Percentiles rank a stretch among this genome's conserved stretches.
Conservation (phyloP, 1,140 invertebrate genomes). For the Bombus confusus region DNA sequence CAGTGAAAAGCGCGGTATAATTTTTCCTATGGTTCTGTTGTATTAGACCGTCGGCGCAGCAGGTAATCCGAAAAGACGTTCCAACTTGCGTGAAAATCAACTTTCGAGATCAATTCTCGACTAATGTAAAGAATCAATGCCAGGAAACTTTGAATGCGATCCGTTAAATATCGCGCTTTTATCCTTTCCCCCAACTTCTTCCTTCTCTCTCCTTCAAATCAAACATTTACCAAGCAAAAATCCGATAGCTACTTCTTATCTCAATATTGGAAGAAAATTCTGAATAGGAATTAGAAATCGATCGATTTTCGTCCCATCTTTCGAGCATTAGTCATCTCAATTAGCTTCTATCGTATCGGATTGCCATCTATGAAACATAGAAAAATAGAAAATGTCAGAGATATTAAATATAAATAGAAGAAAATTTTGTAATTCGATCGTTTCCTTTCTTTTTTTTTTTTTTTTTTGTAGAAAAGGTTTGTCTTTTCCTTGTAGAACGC, state of each 20-base stretch:
- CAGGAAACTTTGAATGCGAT: background rate
- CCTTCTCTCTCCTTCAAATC: no score
- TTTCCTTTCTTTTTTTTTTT: no score
- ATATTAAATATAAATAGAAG: no score
- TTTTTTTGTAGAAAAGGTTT: no score
- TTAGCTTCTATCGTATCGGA: no score
- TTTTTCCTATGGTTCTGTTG: background rate
- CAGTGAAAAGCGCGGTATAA: background rate
- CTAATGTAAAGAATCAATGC: background rate
- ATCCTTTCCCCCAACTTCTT: background rate
- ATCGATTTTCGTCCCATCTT: no score
- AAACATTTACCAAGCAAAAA: background rate
- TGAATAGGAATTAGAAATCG: background rate
- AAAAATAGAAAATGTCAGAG: no score
- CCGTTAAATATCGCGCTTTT: background rate
- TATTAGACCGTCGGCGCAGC: background rate
- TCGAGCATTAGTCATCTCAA: background rate
- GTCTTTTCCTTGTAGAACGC: no score
- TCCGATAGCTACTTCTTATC: background rate
- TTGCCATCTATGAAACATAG: no score
- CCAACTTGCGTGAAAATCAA: no score
- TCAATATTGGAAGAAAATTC: background rate
- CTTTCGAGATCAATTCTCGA: background rate
- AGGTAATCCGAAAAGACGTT: background rate
- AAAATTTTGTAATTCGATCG: no score